Conservation (phyloP, 1,140 invertebrate species). For the Samia ricini region DNA sequence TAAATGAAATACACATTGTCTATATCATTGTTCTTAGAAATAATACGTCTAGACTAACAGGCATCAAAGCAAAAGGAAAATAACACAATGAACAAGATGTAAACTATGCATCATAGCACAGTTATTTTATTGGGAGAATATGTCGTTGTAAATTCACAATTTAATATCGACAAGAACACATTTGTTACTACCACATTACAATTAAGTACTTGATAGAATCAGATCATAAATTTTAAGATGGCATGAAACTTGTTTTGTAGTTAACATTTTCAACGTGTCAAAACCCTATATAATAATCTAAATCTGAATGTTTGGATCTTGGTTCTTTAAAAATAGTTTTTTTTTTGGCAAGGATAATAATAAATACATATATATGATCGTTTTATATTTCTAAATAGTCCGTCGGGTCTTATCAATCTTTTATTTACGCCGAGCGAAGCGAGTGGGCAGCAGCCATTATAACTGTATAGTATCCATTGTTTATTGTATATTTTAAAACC, state of each 20-base stretch:
- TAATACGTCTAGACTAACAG: conserved; percentile 69
- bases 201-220: conserved; percentile 51
- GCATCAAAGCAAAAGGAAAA: conserved; percentile 64
- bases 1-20: not conserved
- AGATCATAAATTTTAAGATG: conserved; percentile 38
- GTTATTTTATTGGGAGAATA: conserved; percentile 69
- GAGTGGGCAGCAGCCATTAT: too few relatives aligned
- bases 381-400: too few relatives aligned
- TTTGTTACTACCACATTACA: conserved; percentile 38
- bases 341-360: too few relatives aligned
- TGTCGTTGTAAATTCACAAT: conserved; percentile 50
- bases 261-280: too few relatives aligned
- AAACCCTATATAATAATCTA: too few relatives aligned
- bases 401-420: too few relatives aligned
- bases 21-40: conserved; percentile 39
- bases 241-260: conserved; percentile 6
- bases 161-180: conserved; percentile 18
- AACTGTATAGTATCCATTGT: too few relatives aligned
- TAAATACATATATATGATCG: too few relatives aligned
- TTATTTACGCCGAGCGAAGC: too few relatives aligned
- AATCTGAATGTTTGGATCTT: too few relatives aligned
- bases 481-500: too few relatives aligned
- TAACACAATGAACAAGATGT: conserved; percentile 28
- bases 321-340: too few relatives aligned
- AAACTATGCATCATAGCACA: conserved; percentile 35